A percentile compares a stretch with the other conserved stretches of the same genome.
These are phyloP conservation scores for Crotalus horridus DNA, from an alignment of 2,113 vertebrate species.

Conservation along the genomic window DNA sequence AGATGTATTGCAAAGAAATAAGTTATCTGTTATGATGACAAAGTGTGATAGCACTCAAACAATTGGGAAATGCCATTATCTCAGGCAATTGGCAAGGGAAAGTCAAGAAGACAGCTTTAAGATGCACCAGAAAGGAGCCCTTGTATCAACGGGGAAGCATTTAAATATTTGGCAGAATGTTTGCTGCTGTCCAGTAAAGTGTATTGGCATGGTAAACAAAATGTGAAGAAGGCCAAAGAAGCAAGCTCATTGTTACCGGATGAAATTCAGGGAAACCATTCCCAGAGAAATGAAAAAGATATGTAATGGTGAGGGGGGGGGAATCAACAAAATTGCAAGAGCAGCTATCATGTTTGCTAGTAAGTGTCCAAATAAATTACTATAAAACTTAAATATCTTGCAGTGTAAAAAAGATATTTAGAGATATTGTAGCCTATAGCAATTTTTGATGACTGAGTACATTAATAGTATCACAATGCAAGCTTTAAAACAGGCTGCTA, in stretches of 20 bases:
- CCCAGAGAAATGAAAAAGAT: not conserved
- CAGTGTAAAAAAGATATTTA: not conserved
- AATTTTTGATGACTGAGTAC: not conserved
- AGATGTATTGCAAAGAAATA: conserved; percentile 28
- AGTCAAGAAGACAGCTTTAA: conserved; percentile 43
- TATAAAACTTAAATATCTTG: conserved; percentile 10
- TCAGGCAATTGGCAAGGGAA: conserved; percentile 43
- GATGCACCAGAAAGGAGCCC: conserved; percentile 51
- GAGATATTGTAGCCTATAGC: conserved; percentile 8
- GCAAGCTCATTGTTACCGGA: not conserved
- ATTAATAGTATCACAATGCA: not conserved
- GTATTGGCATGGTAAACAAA: conserved; percentile 8
- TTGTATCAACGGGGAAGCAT: conserved; percentile 28
- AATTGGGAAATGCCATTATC: conserved; percentile 38
- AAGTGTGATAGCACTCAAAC: conserved; percentile 37
- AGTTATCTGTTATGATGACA: conserved; percentile 22
- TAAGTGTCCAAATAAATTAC: conserved; percentile 24
- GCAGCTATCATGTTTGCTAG: conserved; percentile 2
- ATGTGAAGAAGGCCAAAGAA: conserved; percentile 32
- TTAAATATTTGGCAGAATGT: conserved; percentile 28
- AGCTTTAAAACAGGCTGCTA: conserved; percentile 1
- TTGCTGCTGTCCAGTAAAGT: conserved; percentile 10
- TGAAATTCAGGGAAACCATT: conserved; percentile 3
- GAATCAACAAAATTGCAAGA: not conserved
- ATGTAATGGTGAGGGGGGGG: not conserved